phyloP scores from a whole-genome alignment of 2,888 invertebrate species.

The Nephrotoma guestfalica region DNA sequence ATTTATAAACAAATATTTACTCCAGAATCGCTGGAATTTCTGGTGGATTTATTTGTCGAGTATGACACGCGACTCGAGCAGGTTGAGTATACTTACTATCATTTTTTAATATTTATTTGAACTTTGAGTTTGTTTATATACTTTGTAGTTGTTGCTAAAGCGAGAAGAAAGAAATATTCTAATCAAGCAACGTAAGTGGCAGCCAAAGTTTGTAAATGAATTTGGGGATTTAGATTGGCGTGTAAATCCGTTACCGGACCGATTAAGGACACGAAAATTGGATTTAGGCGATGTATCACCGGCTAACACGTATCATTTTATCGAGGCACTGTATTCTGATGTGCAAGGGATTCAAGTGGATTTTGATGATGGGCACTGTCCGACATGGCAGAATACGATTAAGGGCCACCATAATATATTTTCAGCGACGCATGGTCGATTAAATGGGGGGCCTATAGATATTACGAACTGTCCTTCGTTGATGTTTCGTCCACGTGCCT shows the following conservation, averaged over 20 bases:
- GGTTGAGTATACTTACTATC: background rate
- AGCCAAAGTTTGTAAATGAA: slow-evolving; percentile 4
- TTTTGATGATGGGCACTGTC: slow-evolving; percentile 60
- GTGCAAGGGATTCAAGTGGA: slow-evolving; percentile 49
- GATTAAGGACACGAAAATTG: slow-evolving; percentile 23
- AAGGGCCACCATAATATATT: slow-evolving; percentile 44
- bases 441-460: slow-evolving; percentile 36
- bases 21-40: slow-evolving; percentile 39
- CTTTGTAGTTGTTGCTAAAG: slow-evolving; percentile 22
- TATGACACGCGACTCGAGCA: slow-evolving; percentile 36
- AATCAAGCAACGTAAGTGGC: slow-evolving; percentile 1
- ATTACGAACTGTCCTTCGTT: slow-evolving; percentile 42
- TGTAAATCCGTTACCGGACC: slow-evolving; percentile 11
- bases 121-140: background rate
- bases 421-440: slow-evolving; percentile 37
- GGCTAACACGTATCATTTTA: slow-evolving; percentile 41
- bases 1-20: slow-evolving; percentile 41
- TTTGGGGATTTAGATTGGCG: slow-evolving; percentile 1
- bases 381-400: slow-evolving; percentile 54
- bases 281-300: slow-evolving; percentile 52
- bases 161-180: slow-evolving; percentile 5
- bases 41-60: slow-evolving; percentile 35
- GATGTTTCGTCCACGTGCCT: slow-evolving; percentile 54
- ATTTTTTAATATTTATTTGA: background rate
- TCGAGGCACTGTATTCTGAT: slow-evolving; percentile 37